Conservation (phyloP, 1,140 invertebrate species). For the Polyergus mexicanus region DNA sequence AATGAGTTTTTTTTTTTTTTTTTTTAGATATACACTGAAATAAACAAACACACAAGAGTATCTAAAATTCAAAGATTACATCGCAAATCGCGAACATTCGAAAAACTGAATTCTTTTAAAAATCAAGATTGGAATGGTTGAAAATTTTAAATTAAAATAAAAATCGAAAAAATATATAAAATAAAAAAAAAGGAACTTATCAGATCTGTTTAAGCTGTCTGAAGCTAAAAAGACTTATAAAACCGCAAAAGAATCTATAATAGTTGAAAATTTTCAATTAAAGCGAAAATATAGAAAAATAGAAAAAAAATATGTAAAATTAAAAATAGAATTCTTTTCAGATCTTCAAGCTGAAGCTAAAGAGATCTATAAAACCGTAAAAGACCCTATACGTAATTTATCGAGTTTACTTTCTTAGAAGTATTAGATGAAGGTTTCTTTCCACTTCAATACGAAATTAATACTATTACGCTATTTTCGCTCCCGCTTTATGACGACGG, state of each 20-base stretch:
- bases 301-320: not conserved
- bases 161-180: not conserved
- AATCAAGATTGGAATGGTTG: not conserved
- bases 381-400: not conserved
- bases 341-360: not conserved
- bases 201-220: not conserved
- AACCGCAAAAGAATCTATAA: not conserved
- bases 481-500: not conserved
- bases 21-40: too few species aligned
- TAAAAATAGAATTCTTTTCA: too few species aligned
- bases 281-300: not conserved
- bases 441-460: not conserved
- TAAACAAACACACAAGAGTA: too few species aligned
- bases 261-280: not conserved
- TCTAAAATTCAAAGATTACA: too few species aligned
- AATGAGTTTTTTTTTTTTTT: too few species aligned
- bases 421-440: conserved; percentile 3
- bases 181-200: not conserved
- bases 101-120: not conserved
- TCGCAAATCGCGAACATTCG: too few species aligned
- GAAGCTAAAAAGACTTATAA: not conserved
- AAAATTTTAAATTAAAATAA: not conserved
- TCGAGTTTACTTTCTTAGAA: not conserved
- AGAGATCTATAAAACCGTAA: not conserved
- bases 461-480: not conserved